Percentiles rank a stretch among this genome's conserved stretches.
phyloP scores from a whole-genome alignment of 2,888 invertebrate genomes.

The Melanchra persicariae region DNA sequence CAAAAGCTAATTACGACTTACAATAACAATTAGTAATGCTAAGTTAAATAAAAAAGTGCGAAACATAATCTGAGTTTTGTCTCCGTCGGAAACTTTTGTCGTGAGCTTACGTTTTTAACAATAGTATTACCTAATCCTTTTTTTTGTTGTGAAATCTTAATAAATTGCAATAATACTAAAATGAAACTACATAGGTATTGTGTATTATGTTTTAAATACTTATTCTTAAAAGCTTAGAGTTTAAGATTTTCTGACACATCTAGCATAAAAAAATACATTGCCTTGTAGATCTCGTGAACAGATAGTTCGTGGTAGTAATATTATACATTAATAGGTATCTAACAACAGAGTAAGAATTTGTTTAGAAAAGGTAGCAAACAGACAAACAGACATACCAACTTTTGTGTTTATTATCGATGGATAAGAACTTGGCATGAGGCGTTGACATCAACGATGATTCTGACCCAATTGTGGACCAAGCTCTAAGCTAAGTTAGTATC shows the following conservation, averaged over 20 bases:
- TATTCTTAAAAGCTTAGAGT: background rate
- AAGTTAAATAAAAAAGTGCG: background rate
- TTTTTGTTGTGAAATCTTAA: background rate
- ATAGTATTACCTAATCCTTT: background rate
- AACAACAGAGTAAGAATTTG: background rate
- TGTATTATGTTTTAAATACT: background rate
- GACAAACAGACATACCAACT: too few relatives aligned
- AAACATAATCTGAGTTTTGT: background rate
- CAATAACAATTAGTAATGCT: background rate
- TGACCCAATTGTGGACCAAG: too few relatives aligned
- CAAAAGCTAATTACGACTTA: background rate
- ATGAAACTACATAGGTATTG: background rate
- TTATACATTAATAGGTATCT: background rate
- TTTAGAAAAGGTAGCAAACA: too few relatives aligned
- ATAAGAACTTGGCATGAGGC: too few relatives aligned
- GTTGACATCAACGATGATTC: too few relatives aligned
- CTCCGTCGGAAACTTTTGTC: slow-evolving; percentile 30
- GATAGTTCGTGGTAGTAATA: background rate
- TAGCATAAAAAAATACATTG: too few relatives aligned
- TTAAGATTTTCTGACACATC: background rate
- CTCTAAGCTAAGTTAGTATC: too few relatives aligned
- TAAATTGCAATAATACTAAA: background rate
- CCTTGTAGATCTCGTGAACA: background rate
- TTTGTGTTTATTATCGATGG: too few relatives aligned
- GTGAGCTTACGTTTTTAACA: background rate